Evolutionary conservation across 2,797 vertebrate genomes (phyloP).

Genomic region (Notamacropus eugenii): DNA sequence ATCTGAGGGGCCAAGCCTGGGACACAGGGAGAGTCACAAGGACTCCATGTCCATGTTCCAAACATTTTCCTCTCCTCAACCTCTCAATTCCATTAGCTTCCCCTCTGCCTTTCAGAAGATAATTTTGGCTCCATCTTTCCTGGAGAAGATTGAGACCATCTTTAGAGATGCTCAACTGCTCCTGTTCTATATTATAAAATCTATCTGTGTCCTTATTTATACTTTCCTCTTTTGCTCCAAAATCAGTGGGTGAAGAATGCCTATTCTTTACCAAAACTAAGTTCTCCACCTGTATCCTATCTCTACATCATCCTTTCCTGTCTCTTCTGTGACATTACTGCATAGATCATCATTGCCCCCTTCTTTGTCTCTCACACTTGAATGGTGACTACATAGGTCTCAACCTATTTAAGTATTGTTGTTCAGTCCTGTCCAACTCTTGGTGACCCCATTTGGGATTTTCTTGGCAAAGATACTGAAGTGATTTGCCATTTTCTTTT

Average conservation of each 20-base stretch:
- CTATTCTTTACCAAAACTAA: neutral
- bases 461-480: neutral
- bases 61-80: neutral
- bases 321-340: neutral
- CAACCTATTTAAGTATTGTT: neutral
- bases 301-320: neutral
- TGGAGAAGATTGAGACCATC: neutral
- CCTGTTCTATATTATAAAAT: neutral
- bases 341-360: neutral
- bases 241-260: neutral
- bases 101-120: neutral
- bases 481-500: neutral
- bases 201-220: neutral
- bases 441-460: neutral
- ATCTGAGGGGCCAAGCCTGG: neutral
- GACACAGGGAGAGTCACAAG: neutral
- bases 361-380: neutral
- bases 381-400: neutral
- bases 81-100: neutral
- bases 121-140: neutral
- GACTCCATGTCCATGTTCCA: neutral
- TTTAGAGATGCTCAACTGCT: neutral
- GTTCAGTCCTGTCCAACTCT: neutral
- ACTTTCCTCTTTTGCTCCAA: neutral
- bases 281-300: neutral